phyloP scores from a whole-genome alignment of 2,888 invertebrate species.

The Drosophila fungiperda region DNA sequence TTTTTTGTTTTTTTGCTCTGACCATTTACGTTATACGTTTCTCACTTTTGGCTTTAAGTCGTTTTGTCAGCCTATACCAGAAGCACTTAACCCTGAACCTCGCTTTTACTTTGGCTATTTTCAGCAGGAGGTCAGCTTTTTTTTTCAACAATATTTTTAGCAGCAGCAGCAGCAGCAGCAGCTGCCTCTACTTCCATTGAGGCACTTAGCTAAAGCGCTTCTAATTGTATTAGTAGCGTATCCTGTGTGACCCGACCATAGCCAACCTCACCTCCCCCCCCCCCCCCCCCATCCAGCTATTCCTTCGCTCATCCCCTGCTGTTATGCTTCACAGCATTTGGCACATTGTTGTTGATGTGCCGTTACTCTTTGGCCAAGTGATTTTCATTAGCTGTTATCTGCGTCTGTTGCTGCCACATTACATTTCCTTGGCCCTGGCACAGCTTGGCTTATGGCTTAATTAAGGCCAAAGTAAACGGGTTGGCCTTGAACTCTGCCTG shows the following conservation, averaged over 20 bases:
- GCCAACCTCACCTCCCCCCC: background rate
- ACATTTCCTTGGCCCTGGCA: constrained; percentile 21
- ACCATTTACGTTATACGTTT: constrained; percentile 5
- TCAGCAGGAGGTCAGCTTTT: constrained; percentile 33
- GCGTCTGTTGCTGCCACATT: constrained; percentile 40
- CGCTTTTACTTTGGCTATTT: background rate
- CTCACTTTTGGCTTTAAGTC: constrained; percentile 7
- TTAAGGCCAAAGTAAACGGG: constrained; percentile 55
- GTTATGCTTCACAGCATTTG: constrained; percentile 13
- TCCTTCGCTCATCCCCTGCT: background rate
- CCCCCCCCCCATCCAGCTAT: background rate
- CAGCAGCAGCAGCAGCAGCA: constrained; percentile 18
- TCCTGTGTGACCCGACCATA: constrained; percentile 41
- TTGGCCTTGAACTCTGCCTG: constrained; percentile 28
- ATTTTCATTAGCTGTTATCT: constrained; percentile 73
- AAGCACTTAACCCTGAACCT: background rate
- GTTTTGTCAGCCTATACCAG: constrained; percentile 1
- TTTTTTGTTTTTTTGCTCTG: background rate
- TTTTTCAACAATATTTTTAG: background rate
- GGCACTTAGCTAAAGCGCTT: constrained; percentile 71
- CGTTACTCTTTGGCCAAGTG: constrained; percentile 60
- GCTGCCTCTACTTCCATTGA: constrained; percentile 15
- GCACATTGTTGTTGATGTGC: constrained; percentile 67
- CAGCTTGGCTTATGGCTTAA: constrained; percentile 72
- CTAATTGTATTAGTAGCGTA: constrained; percentile 77